These are phyloP conservation scores for Iguana delicatissima DNA, from an alignment of 2,797 vertebrate species.

Conservation along the genomic window DNA sequence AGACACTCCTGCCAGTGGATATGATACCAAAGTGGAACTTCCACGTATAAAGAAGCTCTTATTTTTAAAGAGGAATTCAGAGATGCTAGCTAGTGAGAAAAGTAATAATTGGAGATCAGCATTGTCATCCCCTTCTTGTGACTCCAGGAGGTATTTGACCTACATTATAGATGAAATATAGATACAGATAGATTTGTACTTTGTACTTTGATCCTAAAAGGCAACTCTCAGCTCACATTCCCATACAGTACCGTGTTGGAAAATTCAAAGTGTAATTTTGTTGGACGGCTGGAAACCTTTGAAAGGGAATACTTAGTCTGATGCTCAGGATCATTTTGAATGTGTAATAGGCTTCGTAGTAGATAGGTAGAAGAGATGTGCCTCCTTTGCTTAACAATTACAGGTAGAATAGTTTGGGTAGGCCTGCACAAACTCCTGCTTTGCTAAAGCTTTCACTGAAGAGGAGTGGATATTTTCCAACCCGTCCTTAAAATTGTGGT, in stretches of 20 bases:
- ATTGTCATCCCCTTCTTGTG: background rate
- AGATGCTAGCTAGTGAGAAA: background rate
- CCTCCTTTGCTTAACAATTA: background rate
- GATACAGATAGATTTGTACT: background rate
- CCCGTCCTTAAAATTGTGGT: background rate
- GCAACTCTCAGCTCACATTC: background rate
- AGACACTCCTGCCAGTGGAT: background rate
- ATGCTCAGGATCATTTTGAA: background rate
- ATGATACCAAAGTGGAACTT: background rate
- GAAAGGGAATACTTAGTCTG: background rate
- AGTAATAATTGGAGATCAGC: background rate
- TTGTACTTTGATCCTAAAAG: background rate
- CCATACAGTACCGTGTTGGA: background rate
- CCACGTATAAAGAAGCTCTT: background rate
- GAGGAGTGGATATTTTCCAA: too few species aligned
- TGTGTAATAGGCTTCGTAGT: background rate
- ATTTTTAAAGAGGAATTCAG: background rate
- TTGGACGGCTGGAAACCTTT: background rate
- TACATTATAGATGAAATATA: background rate
- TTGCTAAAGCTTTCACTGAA: background rate
- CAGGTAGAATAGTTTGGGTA: background rate
- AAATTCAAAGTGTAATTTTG: background rate
- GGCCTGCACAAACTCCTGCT: too few species aligned
- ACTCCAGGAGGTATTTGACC: background rate
- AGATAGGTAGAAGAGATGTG: background rate